Conservation (phyloP, 2,888 invertebrate species). For the Euphydryas editha region DNA sequence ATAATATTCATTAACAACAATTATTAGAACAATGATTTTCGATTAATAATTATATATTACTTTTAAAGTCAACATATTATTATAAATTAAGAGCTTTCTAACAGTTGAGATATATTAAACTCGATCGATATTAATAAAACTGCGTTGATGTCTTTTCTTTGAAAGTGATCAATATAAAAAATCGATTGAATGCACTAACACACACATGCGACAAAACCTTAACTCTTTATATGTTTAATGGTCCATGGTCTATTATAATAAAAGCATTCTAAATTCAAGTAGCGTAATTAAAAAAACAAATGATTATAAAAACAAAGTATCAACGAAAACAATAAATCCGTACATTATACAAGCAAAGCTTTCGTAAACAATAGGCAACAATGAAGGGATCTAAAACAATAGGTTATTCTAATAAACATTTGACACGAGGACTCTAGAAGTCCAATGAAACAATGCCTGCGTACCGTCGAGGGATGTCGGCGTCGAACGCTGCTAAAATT, state of each 20-base stretch:
- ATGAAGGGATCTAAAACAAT: constrained; percentile 57
- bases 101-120: background rate
- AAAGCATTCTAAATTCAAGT: constrained; percentile 30
- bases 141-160: constrained; percentile 55
- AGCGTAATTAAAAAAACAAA: constrained; percentile 33
- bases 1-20: too few species aligned
- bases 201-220: constrained; percentile 25
- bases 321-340: constrained; percentile 58
- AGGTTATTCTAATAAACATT: constrained; percentile 65
- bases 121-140: constrained; percentile 17
- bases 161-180: constrained; percentile 34
- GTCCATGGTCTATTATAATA: constrained; percentile 16
- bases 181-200: constrained; percentile 11
- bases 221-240: constrained; percentile 17
- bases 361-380: constrained; percentile 41
- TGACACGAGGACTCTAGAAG: constrained; percentile 61
- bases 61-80: too few species aligned
- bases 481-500: constrained; percentile 49
- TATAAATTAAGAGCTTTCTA: too few species aligned
- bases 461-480: constrained; percentile 60
- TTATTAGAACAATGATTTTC: too few species aligned
- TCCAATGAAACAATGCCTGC: constrained; percentile 53
- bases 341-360: constrained; percentile 46
- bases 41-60: too few species aligned
- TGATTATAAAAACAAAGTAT: constrained; percentile 46